These are phyloP conservation scores for Phyllotreta striolata DNA, from an alignment of 2,888 invertebrate species.

Conservation along the genomic window DNA sequence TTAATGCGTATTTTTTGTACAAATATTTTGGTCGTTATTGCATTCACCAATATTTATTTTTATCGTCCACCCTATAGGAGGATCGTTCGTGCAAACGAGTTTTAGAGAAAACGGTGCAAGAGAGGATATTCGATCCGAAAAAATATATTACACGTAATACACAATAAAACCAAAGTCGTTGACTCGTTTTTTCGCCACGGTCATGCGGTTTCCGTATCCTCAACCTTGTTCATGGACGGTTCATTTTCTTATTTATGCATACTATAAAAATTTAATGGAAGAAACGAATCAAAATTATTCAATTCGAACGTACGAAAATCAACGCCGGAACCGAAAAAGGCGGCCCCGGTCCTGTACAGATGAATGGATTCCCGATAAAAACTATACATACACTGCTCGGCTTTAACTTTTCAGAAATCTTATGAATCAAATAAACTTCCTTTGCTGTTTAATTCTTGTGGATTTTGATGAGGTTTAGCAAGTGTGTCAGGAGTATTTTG, in stretches of 20 bases:
- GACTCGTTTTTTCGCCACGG: slow-evolving; percentile 29
- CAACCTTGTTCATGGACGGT: slow-evolving; percentile 30
- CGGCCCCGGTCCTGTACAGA: too few relatives aligned
- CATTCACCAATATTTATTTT: too few relatives aligned
- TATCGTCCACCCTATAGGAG: not conserved
- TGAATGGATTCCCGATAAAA: too few relatives aligned
- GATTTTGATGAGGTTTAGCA: too few relatives aligned
- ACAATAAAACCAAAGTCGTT: slow-evolving; percentile 7
- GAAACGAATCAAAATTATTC: slow-evolving; percentile 6
- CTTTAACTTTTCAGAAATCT: too few relatives aligned
- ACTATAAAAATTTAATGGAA: slow-evolving; percentile 6
- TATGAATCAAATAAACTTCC: too few relatives aligned
- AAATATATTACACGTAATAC: not conserved
- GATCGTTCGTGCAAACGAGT: not conserved
- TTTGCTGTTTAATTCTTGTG: too few relatives aligned
- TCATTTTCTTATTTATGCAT: slow-evolving; percentile 18
- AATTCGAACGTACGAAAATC: not conserved
- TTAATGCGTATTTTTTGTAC: too few relatives aligned
- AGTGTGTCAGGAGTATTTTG: too few relatives aligned
- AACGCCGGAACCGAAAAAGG: slow-evolving; percentile 8
- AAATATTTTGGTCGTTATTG: too few relatives aligned
- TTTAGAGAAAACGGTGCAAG: slow-evolving; percentile 1
- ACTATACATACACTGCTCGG: too few relatives aligned
- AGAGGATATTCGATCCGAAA: slow-evolving; percentile 20
- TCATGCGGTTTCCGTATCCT: slow-evolving; percentile 30